These are phyloP conservation scores for Patiria miniata DNA, from an alignment of 35 echinoderm and acorn worm species.

Conservation along the genomic window DNA sequence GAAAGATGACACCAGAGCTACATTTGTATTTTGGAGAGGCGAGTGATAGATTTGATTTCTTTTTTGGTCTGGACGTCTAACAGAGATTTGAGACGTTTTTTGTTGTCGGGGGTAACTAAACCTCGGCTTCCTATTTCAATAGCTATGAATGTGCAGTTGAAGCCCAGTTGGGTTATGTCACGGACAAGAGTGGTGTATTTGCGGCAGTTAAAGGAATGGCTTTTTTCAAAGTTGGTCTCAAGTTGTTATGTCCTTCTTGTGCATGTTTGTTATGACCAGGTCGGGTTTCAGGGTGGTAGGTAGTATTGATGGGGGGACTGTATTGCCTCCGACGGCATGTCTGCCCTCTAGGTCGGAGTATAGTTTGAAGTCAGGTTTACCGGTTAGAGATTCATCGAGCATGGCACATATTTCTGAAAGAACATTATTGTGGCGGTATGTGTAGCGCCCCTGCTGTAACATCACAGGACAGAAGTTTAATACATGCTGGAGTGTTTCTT, in stretches of 20 bases:
- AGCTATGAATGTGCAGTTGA: neutral
- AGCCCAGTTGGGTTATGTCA: conserved; percentile 2
- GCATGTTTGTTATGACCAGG: conserved; percentile 1
- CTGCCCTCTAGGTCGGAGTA: neutral
- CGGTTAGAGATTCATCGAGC: neutral
- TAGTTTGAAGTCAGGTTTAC: neutral
- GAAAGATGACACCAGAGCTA: neutral
- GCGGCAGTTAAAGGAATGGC: neutral
- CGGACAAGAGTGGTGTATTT: neutral
- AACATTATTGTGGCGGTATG: too few species aligned
- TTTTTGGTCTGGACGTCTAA: neutral
- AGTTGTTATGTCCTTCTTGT: neutral
- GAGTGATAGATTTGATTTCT: too few species aligned
- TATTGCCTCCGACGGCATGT: neutral
- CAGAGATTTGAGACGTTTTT: neutral
- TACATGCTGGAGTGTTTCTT: too few species aligned
- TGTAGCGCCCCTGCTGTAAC: too few species aligned
- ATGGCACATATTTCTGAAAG: too few species aligned
- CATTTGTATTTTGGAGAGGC: too few species aligned
- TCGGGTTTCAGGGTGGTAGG: neutral
- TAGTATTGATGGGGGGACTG: neutral
- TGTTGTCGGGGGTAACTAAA: neutral
- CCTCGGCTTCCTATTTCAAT: neutral
- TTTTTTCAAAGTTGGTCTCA: neutral
- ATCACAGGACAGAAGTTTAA: too few species aligned